Conservation (phyloP, 2,888 invertebrate species). For the Brachylomia viminalis region DNA sequence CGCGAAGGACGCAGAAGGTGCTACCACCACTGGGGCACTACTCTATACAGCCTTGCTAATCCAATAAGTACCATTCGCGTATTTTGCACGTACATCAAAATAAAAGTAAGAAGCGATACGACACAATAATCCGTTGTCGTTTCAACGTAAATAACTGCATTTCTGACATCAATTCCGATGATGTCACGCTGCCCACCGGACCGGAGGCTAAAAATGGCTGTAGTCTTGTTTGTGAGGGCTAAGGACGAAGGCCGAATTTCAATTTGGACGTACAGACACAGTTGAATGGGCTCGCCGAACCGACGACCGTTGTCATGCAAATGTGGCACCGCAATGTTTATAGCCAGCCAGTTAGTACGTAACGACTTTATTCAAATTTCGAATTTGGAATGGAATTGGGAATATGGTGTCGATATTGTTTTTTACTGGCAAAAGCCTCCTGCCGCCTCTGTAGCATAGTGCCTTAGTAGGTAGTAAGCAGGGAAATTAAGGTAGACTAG, state of each 20-base stretch:
- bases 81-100: conserved; percentile 7
- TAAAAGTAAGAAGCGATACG: conserved; percentile 35
- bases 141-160: conserved; percentile 68
- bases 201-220: conserved; percentile 66
- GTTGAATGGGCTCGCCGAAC: conserved; percentile 64
- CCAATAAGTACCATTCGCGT: background rate
- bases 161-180: conserved; percentile 69
- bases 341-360: conserved; percentile 61
- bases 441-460: too few species aligned
- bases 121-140: conserved; percentile 56
- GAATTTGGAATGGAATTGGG: conserved; percentile 54
- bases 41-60: background rate
- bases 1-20: background rate
- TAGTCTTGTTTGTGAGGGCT: conserved; percentile 71
- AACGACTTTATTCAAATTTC: conserved; percentile 66
- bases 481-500: too few species aligned
- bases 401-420: conserved; percentile 32
- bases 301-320: conserved; percentile 78
- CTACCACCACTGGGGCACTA: background rate
- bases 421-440: conserved; percentile 6
- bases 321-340: conserved; percentile 69
- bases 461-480: too few species aligned
- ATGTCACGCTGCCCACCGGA: conserved; percentile 66
- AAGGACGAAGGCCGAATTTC: conserved; percentile 79
- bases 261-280: conserved; percentile 73